Percentiles rank a stretch among this genome's conserved stretches.
phyloP scores from a whole-genome alignment of 1,140 invertebrate species.

The Magallana angulata region DNA sequence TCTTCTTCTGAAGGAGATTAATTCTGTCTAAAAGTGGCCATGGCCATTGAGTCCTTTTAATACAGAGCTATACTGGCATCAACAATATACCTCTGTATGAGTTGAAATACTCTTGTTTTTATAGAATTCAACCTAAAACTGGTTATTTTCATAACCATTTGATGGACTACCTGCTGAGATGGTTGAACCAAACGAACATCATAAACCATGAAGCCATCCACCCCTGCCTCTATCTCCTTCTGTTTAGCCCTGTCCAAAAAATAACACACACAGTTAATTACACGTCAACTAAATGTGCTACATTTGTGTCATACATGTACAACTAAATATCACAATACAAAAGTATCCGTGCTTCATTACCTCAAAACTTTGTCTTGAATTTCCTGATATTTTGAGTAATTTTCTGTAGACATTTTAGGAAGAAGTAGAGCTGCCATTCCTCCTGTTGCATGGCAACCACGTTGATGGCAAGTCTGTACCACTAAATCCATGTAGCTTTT shows the following conservation, averaged over 20 bases:
- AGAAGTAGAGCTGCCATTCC: constrained; percentile 86
- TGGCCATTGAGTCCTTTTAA: too few species aligned
- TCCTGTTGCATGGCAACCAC: constrained; percentile 85
- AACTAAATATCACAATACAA: too few species aligned
- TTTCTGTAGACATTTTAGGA: constrained; percentile 51
- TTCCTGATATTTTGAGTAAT: constrained; percentile 26
- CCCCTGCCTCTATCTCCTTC: constrained; percentile 83
- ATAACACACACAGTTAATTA: too few species aligned
- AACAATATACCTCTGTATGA: too few species aligned
- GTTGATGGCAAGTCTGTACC: constrained; percentile 83
- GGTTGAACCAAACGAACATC: constrained; percentile 83
- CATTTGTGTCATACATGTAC: too few species aligned
- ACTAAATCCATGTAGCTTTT: constrained; percentile 84
- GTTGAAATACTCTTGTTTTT: too few species aligned
- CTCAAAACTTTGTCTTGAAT: constrained; percentile 43
- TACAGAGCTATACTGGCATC: too few species aligned
- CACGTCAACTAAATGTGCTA: too few species aligned
- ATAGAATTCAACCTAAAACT: too few species aligned
- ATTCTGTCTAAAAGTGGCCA: too few species aligned
- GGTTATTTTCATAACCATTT: too few species aligned
- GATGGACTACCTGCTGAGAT: constrained; percentile 81
- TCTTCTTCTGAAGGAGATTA: too few species aligned
- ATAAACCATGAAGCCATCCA: constrained; percentile 87
- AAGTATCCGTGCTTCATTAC: neutral
- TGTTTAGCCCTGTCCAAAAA: constrained; percentile 81